Conservation (phyloP, 2,888 invertebrate genomes). For the Agapostemon virescens region DNA sequence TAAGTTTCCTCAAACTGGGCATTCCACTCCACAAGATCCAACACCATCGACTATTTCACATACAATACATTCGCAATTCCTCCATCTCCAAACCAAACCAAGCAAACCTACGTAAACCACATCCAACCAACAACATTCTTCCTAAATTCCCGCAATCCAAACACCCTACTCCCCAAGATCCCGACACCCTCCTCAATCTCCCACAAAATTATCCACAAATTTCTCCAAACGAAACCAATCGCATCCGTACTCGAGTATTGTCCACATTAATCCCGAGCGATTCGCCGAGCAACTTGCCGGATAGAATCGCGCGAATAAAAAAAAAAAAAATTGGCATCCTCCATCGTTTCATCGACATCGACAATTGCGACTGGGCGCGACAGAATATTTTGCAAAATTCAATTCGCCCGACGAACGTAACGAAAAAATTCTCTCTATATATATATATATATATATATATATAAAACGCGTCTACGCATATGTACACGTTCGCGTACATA, state of each 20-base stretch:
- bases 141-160: too few relatives aligned
- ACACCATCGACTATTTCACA: too few relatives aligned
- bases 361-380: background rate
- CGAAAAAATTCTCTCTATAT: too few relatives aligned
- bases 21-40: too few relatives aligned
- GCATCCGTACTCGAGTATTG: background rate
- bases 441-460: background rate
- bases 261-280: background rate
- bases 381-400: conserved; percentile 34
- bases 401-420: conserved; percentile 12
- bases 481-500: too few relatives aligned
- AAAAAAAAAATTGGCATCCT: background rate
- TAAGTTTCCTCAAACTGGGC: too few relatives aligned
- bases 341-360: conserved; percentile 10
- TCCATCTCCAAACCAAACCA: too few relatives aligned
- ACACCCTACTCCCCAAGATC: too few relatives aligned
- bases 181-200: too few relatives aligned
- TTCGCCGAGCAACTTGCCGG: background rate
- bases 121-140: too few relatives aligned
- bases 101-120: too few relatives aligned
- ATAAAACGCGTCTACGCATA: background rate
- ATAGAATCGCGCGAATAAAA: background rate
- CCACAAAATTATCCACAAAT: background rate
- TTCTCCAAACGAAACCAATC: background rate
- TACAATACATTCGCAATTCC: too few relatives aligned